Evolutionary conservation across 1,140 invertebrate species (phyloP).

Genomic region (Rhysida immarginata): DNA sequence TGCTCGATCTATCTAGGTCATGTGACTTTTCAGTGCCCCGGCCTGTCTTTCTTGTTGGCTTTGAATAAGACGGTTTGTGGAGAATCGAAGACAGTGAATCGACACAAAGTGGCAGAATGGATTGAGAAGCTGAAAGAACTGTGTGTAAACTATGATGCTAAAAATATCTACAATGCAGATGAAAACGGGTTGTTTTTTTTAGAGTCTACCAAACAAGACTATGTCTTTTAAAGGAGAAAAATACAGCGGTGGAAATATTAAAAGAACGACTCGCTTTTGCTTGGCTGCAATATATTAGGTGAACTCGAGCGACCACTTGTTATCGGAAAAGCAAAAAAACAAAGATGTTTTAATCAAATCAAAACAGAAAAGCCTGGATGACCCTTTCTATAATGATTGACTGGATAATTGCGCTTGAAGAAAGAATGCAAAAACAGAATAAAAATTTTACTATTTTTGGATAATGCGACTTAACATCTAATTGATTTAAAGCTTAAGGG

Average conservation of each 20-base stretch:
- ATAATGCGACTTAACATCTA: background rate
- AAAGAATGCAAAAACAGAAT: background rate
- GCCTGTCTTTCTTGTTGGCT: too few relatives aligned
- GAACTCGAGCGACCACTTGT: too few relatives aligned
- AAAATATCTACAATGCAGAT: too few relatives aligned
- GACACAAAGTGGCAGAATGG: background rate
- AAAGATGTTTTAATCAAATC: background rate
- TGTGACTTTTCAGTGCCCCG: too few relatives aligned
- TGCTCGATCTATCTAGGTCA: too few relatives aligned
- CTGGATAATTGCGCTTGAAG: background rate
- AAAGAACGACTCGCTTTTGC: too few relatives aligned
- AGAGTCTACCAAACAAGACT: too few relatives aligned
- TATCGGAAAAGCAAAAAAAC: background rate
- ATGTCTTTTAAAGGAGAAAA: too few relatives aligned
- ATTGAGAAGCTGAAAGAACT: background rate
- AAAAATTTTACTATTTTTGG: background rate
- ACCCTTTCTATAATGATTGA: background rate
- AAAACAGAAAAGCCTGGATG: conserved; percentile 1
- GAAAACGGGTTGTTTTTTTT: too few relatives aligned
- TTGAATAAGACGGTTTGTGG: background rate
- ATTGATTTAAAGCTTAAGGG: background rate
- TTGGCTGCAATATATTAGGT: too few relatives aligned
- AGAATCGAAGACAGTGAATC: background rate
- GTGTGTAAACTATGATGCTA: too few relatives aligned
- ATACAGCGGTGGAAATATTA: too few relatives aligned